These are phyloP conservation scores for Jacana jacana DNA, from an alignment of 2,113 vertebrate species.

Conservation along the genomic window DNA sequence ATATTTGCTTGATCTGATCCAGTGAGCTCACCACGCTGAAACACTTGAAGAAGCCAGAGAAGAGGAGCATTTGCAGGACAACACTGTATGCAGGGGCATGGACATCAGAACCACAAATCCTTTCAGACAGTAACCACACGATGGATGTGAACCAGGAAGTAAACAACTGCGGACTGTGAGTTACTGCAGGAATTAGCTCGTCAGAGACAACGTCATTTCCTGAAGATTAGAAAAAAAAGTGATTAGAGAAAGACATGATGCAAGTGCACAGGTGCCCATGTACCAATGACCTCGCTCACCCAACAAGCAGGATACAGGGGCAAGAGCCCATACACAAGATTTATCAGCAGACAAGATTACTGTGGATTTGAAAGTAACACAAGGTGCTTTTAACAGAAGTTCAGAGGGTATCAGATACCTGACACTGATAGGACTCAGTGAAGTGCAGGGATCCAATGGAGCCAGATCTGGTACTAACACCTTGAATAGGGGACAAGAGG, in stretches of 20 bases:
- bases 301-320: neutral
- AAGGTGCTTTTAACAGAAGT: neutral
- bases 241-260: neutral
- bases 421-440: neutral
- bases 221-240: neutral
- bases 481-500: neutral
- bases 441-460: neutral
- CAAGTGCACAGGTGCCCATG: rapidly evolving
- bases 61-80: neutral
- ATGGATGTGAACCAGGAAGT: neutral
- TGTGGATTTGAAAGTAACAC: neutral
- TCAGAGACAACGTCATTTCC: neutral
- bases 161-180: neutral
- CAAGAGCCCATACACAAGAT: neutral
- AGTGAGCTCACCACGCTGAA: neutral
- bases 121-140: neutral
- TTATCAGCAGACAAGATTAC: neutral
- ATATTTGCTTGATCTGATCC: neutral
- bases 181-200: neutral
- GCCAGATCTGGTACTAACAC: neutral
- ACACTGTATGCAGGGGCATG: rapidly evolving
- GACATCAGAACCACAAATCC: neutral
- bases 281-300: neutral
- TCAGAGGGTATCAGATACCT: neutral
- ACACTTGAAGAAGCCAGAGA: neutral